Evolutionary conservation across 2,797 vertebrate genomes (phyloP).

Genomic region (Sebastes variabilis): DNA sequence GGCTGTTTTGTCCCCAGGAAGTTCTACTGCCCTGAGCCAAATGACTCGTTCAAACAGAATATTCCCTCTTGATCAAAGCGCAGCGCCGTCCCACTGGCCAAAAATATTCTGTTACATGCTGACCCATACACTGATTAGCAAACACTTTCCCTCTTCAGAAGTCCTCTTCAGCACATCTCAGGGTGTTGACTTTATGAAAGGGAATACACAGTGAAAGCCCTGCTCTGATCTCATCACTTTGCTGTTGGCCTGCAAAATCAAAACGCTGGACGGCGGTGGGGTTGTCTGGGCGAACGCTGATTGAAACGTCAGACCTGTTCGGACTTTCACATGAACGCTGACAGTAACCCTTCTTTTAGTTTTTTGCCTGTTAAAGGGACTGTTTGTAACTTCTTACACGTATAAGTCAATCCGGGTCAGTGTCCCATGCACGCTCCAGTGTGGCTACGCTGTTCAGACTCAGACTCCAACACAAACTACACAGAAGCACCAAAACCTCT

Average conservation of each 20-base stretch:
- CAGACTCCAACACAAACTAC: no score
- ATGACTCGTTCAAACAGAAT: constrained; percentile 77
- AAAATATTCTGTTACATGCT: constrained; percentile 80
- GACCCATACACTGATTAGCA: constrained; percentile 81
- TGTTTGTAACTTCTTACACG: no score
- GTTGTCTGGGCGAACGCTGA: constrained; percentile 4
- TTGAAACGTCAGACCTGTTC: neutral
- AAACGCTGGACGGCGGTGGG: neutral
- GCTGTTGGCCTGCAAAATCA: constrained; percentile 7
- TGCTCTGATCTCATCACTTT: constrained; percentile 37
- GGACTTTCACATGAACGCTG: neutral
- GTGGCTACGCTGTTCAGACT: no score
- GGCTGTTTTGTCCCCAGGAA: constrained; percentile 61
- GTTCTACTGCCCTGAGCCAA: constrained; percentile 69
- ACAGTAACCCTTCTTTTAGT: neutral
- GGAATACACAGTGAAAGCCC: constrained; percentile 24
- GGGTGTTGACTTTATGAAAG: constrained; percentile 52
- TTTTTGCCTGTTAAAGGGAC: no score
- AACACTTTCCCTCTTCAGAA: constrained; percentile 69
- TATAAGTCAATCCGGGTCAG: no score
- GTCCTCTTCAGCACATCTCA: constrained; percentile 59
- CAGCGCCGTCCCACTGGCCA: constrained; percentile 67
- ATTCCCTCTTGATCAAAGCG: constrained; percentile 76
- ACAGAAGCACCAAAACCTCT: no score
- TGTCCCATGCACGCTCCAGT: no score